phyloP scores from a whole-genome alignment of 37 sponge, comb jelly and placozoan species.

The Dysidea cf. avara region DNA sequence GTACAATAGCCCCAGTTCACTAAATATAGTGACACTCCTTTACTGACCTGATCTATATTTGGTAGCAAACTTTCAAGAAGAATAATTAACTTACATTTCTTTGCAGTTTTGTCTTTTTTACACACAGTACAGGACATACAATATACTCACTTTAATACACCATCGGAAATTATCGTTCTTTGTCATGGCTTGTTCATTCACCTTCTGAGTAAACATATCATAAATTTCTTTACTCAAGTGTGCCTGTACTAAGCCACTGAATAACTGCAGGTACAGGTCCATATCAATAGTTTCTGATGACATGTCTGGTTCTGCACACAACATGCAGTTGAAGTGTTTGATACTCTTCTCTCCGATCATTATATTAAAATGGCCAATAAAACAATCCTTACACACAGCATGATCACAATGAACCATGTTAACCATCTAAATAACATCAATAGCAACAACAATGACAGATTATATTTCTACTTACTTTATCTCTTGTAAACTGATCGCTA shows the following conservation, averaged over 20 bases:
- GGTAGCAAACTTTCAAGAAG: too few species aligned
- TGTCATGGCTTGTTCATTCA: constrained; percentile 62
- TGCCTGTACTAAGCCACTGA: constrained; percentile 17
- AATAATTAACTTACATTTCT: too few species aligned
- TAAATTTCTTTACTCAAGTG: constrained; percentile 24
- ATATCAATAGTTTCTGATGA: constrained; percentile 28
- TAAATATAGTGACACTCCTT: too few species aligned
- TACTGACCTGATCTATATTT: too few species aligned
- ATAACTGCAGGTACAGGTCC: constrained; percentile 33
- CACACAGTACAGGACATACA: too few species aligned
- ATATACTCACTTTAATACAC: constrained; percentile 78
- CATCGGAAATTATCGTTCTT: constrained; percentile 73
- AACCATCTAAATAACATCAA: constrained; percentile 38
- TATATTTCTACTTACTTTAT: constrained; percentile 61
- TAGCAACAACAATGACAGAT: not conserved
- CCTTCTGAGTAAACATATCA: constrained; percentile 63
- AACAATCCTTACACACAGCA: constrained; percentile 74
- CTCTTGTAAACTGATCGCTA: constrained; percentile 16
- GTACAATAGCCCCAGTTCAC: too few species aligned
- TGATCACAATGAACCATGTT: constrained; percentile 69
- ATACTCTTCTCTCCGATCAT: constrained; percentile 64
- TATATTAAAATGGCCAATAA: constrained; percentile 45
- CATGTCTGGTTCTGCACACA: constrained; percentile 76
- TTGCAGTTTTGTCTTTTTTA: too few species aligned
- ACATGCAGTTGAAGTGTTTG: constrained; percentile 73